phyloP scores from a whole-genome alignment of 2,113 vertebrate genomes.

The Struthio camelus region DNA sequence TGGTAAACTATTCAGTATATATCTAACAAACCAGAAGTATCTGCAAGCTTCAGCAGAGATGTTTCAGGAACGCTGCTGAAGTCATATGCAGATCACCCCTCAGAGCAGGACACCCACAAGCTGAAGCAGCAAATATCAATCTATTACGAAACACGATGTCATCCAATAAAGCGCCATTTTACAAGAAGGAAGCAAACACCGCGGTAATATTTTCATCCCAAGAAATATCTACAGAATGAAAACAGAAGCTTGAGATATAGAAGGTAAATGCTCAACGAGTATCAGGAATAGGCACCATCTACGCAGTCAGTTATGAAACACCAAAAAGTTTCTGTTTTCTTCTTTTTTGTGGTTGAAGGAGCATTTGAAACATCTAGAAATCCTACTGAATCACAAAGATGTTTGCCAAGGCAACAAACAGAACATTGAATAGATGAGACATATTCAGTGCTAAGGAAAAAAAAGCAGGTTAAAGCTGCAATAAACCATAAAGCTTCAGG shows the following conservation, averaged over 20 bases:
- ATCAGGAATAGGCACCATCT: conserved; percentile 27
- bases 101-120: neutral
- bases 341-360: neutral
- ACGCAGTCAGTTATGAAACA: neutral
- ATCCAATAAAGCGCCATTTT: neutral
- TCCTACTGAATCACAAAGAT: conserved; percentile 5
- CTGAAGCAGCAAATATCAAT: neutral
- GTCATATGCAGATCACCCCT: neutral
- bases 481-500: neutral
- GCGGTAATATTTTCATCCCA: neutral
- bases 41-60: neutral
- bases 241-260: neutral
- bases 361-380: conserved; percentile 49
- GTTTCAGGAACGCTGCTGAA: neutral
- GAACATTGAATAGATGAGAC: neutral
- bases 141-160: neutral
- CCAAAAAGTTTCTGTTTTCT: neutral
- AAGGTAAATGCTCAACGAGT: conserved; percentile 3
- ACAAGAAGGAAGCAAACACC: neutral
- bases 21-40: neutral
- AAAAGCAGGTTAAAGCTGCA: neutral
- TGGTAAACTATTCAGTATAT: neutral
- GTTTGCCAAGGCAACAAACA: neutral
- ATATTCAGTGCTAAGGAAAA: neutral
- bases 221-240: neutral